Evolutionary conservation across 2,888 invertebrate species (phyloP), one percentile per base, ranked within the genome.

Genomic region (Ernsta delagoae): DNA sequence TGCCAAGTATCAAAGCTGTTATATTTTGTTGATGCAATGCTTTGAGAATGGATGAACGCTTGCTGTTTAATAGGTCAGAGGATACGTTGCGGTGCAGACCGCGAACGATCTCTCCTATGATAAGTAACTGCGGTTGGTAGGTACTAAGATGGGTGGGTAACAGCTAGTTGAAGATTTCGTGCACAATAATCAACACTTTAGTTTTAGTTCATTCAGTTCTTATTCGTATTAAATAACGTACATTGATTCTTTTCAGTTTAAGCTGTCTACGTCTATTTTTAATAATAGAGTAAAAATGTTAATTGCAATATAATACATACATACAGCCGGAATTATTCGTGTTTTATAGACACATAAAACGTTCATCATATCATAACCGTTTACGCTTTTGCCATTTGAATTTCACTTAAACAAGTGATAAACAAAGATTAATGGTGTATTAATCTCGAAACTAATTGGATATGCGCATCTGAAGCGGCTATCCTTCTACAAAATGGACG

Each of bases 371-470:
- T 5, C 48, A 50, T 50, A 16, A 67, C 7, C 57, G 64, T 65
- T 57, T 50, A 31, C 36, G 36, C 4, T 11, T 45, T 6, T 61
- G 16, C 24, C 56, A 61, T 45, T 67, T 56, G 67, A 54, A 53
- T 60, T 61, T 67, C 61, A 61, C 53, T 70, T 67, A 31, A 66
- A 71, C 64, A 56, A 67, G 54, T 16, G 53, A 64, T 72, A 70
- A 72, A 70, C 67, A 67, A 53, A 57, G 64, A 71, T 65, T 70
- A 69, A 70, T 64, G 71, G 71, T 71, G 71, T 71, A 78, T 79
- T 81, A 77, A 79, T 79, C 74, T 77, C 63, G 67, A 70, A 76
- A 73, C 78, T 79, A 78, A 80, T 80, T 76, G 74, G 73, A 77
- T 78, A 80, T 80, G 79, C 77, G 75, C 78, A 75, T 77, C 75